These are phyloP conservation scores for Catalaphyllia jardinei DNA, from an alignment of 64 coral and sea anemone species.

Conservation along the genomic window DNA sequence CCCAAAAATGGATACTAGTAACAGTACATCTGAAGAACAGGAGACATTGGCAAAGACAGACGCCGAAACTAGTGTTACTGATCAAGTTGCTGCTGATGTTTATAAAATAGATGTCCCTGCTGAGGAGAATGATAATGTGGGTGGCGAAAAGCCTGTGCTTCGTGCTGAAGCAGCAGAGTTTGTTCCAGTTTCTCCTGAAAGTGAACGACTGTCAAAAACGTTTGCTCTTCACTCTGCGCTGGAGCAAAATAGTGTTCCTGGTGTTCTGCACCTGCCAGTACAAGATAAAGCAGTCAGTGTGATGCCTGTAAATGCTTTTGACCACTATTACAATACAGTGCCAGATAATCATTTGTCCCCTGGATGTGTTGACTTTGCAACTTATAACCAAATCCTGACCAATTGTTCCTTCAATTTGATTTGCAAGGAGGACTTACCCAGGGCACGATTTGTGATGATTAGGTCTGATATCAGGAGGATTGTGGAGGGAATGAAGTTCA, in stretches of 20 bases:
- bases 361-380: slow-evolving; percentile 6
- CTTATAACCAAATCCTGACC: slow-evolving; percentile 1
- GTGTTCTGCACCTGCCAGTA: slow-evolving; percentile 12
- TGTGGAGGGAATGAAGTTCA: slow-evolving; percentile 14
- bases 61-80: background rate
- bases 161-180: slow-evolving; percentile 18
- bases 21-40: too few species aligned
- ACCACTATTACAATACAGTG: background rate
- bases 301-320: background rate
- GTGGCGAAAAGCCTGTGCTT: background rate
- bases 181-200: slow-evolving; percentile 7
- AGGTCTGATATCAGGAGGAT: background rate
- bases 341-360: background rate
- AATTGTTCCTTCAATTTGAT: slow-evolving; percentile 6
- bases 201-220: background rate
- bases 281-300: background rate
- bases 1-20: background rate
- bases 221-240: background rate
- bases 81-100: background rate
- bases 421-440: background rate
- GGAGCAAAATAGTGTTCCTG: background rate
- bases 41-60: background rate
- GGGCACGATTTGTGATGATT: slow-evolving; percentile 15
- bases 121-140: background rate
- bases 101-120: background rate